Conservation (phyloP, 2,888 invertebrate species). For the Bhutanitis thaidina region DNA sequence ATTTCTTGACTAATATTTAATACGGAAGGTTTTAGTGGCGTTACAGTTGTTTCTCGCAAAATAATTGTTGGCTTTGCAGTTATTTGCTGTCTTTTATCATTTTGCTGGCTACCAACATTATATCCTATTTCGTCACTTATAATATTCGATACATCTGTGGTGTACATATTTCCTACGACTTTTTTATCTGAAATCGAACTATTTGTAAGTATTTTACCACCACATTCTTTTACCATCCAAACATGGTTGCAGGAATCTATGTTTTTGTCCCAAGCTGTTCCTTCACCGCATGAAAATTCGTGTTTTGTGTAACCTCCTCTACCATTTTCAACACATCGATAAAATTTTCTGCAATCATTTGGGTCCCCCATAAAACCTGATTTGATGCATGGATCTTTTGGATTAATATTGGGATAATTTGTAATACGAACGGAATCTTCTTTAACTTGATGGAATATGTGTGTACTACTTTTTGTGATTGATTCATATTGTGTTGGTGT, state of each 20-base stretch:
- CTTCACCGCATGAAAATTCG: constrained; percentile 79
- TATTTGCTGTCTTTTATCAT: not conserved
- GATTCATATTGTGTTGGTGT: constrained; percentile 21
- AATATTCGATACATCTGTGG: not conserved
- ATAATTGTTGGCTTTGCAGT: not conserved
- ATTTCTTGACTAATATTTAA: constrained; percentile 13
- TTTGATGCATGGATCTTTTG: constrained; percentile 33
- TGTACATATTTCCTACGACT: not conserved
- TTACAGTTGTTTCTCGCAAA: not conserved
- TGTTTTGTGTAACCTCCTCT: constrained; percentile 63
- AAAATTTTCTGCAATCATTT: constrained; percentile 83
- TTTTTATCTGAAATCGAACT: not conserved
- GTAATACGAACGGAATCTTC: constrained; percentile 5
- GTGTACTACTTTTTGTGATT: constrained; percentile 22
- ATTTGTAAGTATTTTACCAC: constrained; percentile 17
- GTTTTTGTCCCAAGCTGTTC: constrained; percentile 80
- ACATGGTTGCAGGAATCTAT: constrained; percentile 80
- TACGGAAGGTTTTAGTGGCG: not conserved
- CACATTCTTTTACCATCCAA: constrained; percentile 63
- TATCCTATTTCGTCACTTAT: not conserved
- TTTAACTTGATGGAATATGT: constrained; percentile 1
- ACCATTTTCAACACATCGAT: constrained; percentile 81
- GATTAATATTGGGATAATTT: constrained; percentile 18
- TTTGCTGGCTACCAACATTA: not conserved
- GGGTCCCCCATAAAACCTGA: constrained; percentile 81